Evolutionary conservation across 2,888 invertebrate species (phyloP).

Genomic region (Iselma pallidipennis): DNA sequence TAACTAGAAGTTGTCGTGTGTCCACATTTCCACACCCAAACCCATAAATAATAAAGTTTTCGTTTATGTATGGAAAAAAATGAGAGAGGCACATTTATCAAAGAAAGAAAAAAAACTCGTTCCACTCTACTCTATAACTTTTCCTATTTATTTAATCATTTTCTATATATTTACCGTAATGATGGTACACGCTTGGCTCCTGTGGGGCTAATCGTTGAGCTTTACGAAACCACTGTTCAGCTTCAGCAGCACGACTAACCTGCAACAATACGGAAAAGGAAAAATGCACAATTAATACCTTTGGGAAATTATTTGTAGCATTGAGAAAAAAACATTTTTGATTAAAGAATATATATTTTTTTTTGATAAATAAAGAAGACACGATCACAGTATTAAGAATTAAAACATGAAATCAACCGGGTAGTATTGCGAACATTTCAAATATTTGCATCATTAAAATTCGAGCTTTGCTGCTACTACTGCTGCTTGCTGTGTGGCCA

Average conservation of each 20-base stretch:
- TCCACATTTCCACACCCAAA: background rate
- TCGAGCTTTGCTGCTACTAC: background rate
- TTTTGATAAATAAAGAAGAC: conserved; percentile 1
- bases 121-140: background rate
- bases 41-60: background rate
- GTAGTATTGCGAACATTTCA: conserved; percentile 23
- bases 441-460: conserved; percentile 33
- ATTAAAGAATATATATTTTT: conserved; percentile 6
- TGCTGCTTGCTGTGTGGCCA: background rate
- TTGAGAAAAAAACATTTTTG: too few relatives aligned
- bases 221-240: conserved; percentile 87
- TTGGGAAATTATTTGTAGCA: background rate
- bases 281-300: background rate
- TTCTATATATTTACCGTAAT: conserved; percentile 72
- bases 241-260: conserved; percentile 80
- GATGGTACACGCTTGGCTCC: conserved; percentile 84
- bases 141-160: conserved; percentile 1
- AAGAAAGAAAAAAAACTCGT: too few relatives aligned
- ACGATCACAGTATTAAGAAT: conserved; percentile 7
- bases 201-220: conserved; percentile 81
- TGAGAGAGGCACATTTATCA: background rate
- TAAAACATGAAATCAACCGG: conserved; percentile 20
- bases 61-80: background rate
- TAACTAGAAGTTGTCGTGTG: background rate
- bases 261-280: conserved; percentile 53